Evolutionary conservation across 2,113 vertebrate species (phyloP).

Genomic region (Sitta europaea): DNA sequence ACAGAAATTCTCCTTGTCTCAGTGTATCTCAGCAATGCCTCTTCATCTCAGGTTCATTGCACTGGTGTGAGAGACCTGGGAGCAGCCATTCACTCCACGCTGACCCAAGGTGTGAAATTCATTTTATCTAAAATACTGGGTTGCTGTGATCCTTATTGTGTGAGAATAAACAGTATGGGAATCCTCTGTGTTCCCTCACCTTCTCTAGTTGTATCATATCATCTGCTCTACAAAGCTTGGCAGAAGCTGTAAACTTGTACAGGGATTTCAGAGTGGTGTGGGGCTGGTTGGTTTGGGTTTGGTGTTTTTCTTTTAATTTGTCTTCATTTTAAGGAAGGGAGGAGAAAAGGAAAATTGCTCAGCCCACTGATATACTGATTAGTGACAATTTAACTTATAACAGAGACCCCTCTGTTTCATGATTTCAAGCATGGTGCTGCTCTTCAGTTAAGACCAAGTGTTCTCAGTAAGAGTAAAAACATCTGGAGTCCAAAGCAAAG

Average conservation of each 20-base stretch:
- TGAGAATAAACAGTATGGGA: not conserved
- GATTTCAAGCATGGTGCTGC: not conserved
- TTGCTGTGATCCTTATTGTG: not conserved
- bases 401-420: too few species aligned
- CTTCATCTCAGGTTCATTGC: not conserved
- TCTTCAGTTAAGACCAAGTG: not conserved
- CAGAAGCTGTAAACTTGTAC: not conserved
- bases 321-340: not conserved
- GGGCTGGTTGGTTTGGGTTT: not conserved
- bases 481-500: not conserved
- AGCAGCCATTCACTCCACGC: not conserved
- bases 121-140: not conserved
- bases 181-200: not conserved
- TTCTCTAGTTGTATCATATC: not conserved
- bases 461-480: not conserved
- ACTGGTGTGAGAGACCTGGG: accelerated
- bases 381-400: not conserved
- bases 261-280: not conserved
- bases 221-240: not conserved
- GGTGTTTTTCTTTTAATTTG: not conserved
- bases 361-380: not conserved
- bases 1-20: not conserved
- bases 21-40: not conserved
- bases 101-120: not conserved
- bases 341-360: not conserved